These are phyloP conservation scores for Eretmochelys imbricata DNA, from an alignment of 2,113 vertebrate genomes.

Conservation along the genomic window DNA sequence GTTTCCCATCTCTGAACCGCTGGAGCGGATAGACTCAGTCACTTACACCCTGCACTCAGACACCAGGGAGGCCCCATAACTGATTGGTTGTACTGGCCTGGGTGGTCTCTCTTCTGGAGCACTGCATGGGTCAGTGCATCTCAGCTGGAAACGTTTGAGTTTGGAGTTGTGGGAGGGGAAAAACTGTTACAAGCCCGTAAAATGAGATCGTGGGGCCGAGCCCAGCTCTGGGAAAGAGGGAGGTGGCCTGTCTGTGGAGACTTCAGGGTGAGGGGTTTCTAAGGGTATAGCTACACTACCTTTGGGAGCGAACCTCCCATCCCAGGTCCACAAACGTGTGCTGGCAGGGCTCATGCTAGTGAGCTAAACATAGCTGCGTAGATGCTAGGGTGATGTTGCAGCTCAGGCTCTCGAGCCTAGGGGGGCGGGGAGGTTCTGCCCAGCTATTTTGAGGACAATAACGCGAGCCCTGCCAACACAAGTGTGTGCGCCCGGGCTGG, in stretches of 20 bases:
- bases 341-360: too few species aligned
- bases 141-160: neutral
- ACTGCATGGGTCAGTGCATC: neutral
- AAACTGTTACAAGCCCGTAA: neutral
- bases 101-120: neutral
- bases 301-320: neutral
- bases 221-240: accelerated
- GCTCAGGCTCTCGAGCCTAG: neutral
- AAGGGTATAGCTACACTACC: neutral
- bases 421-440: neutral
- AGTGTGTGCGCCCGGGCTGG: neutral
- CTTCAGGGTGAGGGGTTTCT: neutral
- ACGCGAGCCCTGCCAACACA: too few species aligned
- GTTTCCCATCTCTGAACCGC: too few species aligned
- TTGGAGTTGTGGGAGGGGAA: neutral
- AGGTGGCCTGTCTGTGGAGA: neutral
- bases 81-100: neutral
- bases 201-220: neutral
- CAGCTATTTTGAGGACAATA: neutral
- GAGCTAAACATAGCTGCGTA: neutral
- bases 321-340: neutral
- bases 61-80: neutral
- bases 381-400: neutral
- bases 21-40: neutral
- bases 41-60: neutral